phyloP scores from a whole-genome alignment of 2,113 vertebrate species.

The cat (Felis catus) region DNA sequence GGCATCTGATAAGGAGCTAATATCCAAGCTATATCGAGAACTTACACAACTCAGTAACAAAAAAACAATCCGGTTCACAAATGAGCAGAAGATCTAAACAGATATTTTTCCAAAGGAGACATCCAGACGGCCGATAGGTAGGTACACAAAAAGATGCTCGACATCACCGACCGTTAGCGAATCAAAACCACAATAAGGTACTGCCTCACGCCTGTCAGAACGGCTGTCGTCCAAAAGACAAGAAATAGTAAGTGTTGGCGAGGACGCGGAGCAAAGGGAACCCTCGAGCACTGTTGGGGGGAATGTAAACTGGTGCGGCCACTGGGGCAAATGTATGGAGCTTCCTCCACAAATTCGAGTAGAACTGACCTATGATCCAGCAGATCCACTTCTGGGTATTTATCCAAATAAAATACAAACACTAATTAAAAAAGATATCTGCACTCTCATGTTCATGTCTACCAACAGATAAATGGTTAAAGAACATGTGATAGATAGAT shows the following conservation, averaged over 20 bases:
- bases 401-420: neutral
- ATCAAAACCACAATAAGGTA: neutral
- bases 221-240: neutral
- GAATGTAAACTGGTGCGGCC: accelerated
- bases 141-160: neutral
- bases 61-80: neutral
- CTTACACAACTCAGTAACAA: neutral
- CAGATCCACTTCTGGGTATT: neutral
- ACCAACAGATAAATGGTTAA: neutral
- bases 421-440: neutral
- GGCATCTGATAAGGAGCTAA: neutral
- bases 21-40: neutral
- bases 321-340: neutral
- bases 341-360: neutral
- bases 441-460: neutral
- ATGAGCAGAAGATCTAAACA: neutral
- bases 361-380: neutral
- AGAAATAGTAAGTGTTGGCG: neutral
- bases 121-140: neutral
- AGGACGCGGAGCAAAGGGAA: neutral
- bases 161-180: neutral
- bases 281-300: too few relatives aligned
- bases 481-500: neutral
- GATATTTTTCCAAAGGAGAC: neutral
- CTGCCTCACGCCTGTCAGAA: neutral